Evolutionary conservation across 2,113 vertebrate species (phyloP), one percentile per base, ranked within the genome.

Genomic region (Misgurnus anguillicaudatus): DNA sequence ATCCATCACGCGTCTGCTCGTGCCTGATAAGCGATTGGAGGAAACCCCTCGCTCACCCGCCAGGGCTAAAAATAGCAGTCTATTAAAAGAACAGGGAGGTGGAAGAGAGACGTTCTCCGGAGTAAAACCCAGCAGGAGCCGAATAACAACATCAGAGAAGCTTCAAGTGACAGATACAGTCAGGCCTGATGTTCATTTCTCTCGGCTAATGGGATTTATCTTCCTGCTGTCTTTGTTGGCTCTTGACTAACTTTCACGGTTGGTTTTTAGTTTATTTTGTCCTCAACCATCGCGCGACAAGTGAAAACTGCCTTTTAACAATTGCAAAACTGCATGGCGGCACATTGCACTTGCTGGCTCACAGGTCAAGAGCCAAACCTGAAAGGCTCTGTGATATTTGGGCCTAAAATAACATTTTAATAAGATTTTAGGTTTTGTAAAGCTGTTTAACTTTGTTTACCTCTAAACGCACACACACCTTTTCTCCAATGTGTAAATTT

Each of bases 21-120:
- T 39, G 73, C 58, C 79, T 82, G 85, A 86, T 86, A 82, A 84
- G 80, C 41, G 55, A 79, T 62, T 78, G 72, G 61, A 51, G 63
- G 62, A 64, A 58, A 68, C 77, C 72, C 72, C 69, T 71, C 16
- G 3, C 48, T 72, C 39, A 16, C 58, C 16, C 38, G 31, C 41
- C 45, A n/a, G 60, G 38, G 71, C 57, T 80, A 71, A 80, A 82
- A 74, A 82, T 82, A 82, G 78, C 79, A 69, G n/a, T 19, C 51
- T 62, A 86, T 80, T 78, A 74, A 55, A 78, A 67, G 78, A 79
- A 79, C 36, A 36, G n/a, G 60, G 63, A n/a, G 58, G 5, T 3
- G 14, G 39, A 31, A 61, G 45, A 51, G 7, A 36, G 41, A 58
- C 5, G n/a, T 13, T 47, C 60, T 60, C 17, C 7, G 73, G 45